These are phyloP conservation scores for Acropternis orthonyx DNA, from an alignment of 2,797 vertebrate genomes.

Conservation along the genomic window DNA sequence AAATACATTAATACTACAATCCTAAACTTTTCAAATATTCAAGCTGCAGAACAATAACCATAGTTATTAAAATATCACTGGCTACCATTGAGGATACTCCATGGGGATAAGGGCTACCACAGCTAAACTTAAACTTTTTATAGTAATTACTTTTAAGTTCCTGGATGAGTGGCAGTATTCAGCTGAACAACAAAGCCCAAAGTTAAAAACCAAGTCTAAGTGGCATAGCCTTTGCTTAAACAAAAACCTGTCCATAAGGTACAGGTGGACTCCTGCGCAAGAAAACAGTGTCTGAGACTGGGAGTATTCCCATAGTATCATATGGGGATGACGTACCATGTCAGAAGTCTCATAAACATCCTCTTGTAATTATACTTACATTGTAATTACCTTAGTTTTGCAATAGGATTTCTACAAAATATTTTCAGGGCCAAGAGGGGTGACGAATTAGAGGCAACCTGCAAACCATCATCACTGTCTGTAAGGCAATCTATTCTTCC, in stretches of 20 bases:
- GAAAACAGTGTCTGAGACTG: background rate
- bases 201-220: background rate
- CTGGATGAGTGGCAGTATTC: background rate
- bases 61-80: background rate
- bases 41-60: background rate
- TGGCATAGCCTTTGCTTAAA: background rate
- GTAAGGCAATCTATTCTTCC: background rate
- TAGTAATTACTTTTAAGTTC: background rate
- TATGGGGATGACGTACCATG: background rate
- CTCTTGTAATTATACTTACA: background rate
- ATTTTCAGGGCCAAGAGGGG: background rate
- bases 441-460: background rate
- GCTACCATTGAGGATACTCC: background rate
- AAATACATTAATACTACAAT: background rate
- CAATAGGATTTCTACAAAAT: background rate
- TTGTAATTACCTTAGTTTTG: conserved; percentile 13
- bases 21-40: background rate
- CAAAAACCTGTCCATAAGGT: background rate
- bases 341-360: background rate
- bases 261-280: background rate
- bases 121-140: background rate
- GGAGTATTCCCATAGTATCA: background rate
- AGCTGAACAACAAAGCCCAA: background rate
- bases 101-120: background rate
- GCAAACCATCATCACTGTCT: background rate